These are phyloP conservation scores for Amblyopsis rosae DNA, from an alignment of 2,113 vertebrate species.

Conservation along the genomic window DNA sequence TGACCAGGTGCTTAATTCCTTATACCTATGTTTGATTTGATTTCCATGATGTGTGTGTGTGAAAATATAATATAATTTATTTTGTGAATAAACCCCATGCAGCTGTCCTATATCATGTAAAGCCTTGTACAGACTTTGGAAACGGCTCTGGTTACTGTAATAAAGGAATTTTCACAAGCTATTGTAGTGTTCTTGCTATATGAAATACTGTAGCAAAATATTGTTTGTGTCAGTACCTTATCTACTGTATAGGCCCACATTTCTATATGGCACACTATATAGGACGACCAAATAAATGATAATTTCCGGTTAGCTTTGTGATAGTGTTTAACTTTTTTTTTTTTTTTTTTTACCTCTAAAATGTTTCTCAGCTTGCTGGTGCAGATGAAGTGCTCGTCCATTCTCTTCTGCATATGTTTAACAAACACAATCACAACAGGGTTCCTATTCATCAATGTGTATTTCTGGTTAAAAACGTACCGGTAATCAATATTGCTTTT, in stretches of 20 bases:
- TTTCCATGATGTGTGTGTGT: constrained; percentile 52
- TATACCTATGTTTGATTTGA: constrained; percentile 66
- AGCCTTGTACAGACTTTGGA: constrained; percentile 53
- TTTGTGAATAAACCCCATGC: constrained; percentile 43
- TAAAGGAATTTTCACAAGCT: constrained; percentile 66
- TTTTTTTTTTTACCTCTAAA: too few relatives aligned
- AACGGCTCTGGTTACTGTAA: constrained; percentile 51
- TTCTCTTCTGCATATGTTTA: too few relatives aligned
- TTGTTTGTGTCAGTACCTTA: background rate
- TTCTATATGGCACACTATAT: too few relatives aligned
- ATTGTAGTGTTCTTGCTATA: background rate
- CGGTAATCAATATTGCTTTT: too few relatives aligned
- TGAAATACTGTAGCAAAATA: background rate
- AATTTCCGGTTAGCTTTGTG: too few relatives aligned
- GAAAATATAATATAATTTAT: constrained; percentile 25
- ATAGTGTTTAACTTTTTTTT: too few relatives aligned
- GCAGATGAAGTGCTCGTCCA: too few relatives aligned
- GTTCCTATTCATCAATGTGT: too few relatives aligned
- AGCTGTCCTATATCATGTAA: constrained; percentile 41
- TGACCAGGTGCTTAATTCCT: constrained; percentile 66
- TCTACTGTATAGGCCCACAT: background rate
- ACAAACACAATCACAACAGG: too few relatives aligned
- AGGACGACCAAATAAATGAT: too few relatives aligned
- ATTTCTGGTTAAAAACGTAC: too few relatives aligned
- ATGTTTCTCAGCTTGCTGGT: too few relatives aligned